Base-by-base conservation (phyloP, 2,888 invertebrate genomes). In the Eugnorisma glareosa region DNA sequence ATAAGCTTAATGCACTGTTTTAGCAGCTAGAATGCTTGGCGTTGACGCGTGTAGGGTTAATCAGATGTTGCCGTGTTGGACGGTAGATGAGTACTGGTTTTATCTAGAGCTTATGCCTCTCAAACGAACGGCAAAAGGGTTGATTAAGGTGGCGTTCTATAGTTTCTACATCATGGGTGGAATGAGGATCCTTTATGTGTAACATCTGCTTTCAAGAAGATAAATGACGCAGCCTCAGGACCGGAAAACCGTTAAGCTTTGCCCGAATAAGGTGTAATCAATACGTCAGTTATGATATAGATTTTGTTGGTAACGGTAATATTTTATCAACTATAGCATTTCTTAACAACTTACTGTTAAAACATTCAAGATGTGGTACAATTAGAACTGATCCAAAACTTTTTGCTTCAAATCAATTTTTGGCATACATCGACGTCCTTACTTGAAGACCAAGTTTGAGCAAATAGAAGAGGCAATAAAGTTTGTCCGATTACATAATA, bases 1-100 rank as follows among this genome's bases (percentile, higher is more conserved):
- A 79, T 79, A 79, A 79, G 79, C 54, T 21, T 61, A 61, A 35
- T 61, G 61, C 31, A 61, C 31, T 31, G 31, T 21, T 31, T 61
- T 35, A 61, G 35, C 61, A 35, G 61, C 35, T 21, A n/a, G 18
- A 48, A n/a, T 43, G 43, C 67, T 67, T 51, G 51, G 63, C 67
- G 31, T 73, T 63, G 57, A 75, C n/a, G 61, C 24, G 15, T 43
- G 21, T 48, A 10, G 31, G 1, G 35, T n/a, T 21, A 67, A 74
- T 77, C 70, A 69, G 28, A 57, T 43, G 35, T 66, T 63, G 45
- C 21, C 15, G n/a, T 40, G 31, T 24, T 45, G 21, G 18, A 45
- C 35, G 8, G 43, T 35, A n/a, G 13, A 66, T 64, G 57, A 35
- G 43, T 11, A 11, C 11, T n/a, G 21, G 18, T 2, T 43, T 64